A percentile compares a stretch with the other conserved stretches of the same genome.
These are phyloP conservation scores for Gasterosteus aculeatus DNA, from an alignment of 2,113 vertebrate genomes.

Conservation along the genomic window DNA sequence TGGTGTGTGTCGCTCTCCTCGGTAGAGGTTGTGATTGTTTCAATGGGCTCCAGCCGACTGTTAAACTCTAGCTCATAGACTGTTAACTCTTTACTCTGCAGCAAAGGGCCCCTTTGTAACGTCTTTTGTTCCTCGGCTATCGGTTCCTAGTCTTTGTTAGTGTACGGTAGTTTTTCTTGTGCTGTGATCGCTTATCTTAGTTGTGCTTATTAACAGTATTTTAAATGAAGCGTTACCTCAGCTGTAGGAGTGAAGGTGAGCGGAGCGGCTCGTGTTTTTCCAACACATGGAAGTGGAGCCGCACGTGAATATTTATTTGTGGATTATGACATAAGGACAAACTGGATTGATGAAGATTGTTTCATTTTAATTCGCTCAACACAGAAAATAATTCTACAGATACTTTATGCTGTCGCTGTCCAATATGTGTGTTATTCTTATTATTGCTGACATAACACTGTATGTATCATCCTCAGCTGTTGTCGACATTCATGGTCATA, in stretches of 20 bases:
- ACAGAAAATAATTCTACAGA: slow-evolving; percentile 21
- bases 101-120: slow-evolving; percentile 29
- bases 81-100: slow-evolving; percentile 63
- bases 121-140: slow-evolving; percentile 35
- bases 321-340: slow-evolving; percentile 27
- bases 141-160: slow-evolving; percentile 41
- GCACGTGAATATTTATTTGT: slow-evolving; percentile 33
- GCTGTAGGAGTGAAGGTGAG: slow-evolving; percentile 29
- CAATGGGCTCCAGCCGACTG: slow-evolving; percentile 71
- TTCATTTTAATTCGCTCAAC: slow-evolving; percentile 17
- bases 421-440: slow-evolving; percentile 40
- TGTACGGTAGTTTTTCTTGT: slow-evolving; percentile 53
- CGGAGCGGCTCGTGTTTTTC: slow-evolving; percentile 9
- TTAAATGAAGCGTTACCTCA: slow-evolving; percentile 42
- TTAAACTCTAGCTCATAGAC: slow-evolving; percentile 75
- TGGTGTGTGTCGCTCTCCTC: slow-evolving; percentile 48
- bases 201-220: slow-evolving; percentile 38
- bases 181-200: slow-evolving; percentile 44
- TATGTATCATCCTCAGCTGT: slow-evolving; percentile 51
- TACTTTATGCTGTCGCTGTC: slow-evolving; percentile 48
- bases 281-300: background rate
- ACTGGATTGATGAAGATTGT: slow-evolving; percentile 1
- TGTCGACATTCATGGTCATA: slow-evolving; percentile 58
- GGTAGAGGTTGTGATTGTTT: slow-evolving; percentile 57
- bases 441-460: slow-evolving; percentile 52